Conservation (phyloP, 2,113 vertebrate species). For the Plotosus lineatus region DNA sequence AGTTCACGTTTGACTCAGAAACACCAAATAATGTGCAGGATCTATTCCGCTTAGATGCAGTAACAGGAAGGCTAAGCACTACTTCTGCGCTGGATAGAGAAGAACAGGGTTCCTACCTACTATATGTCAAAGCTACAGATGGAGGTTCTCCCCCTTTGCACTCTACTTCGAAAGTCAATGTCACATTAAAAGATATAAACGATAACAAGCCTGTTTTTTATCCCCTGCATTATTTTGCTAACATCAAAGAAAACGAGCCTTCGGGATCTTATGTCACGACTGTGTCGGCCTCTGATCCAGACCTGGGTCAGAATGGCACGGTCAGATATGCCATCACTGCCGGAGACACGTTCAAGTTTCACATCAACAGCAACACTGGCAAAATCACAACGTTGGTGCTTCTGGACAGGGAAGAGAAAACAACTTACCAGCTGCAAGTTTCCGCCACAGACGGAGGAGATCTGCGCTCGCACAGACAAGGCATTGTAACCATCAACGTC, state of each 20-base stretch:
- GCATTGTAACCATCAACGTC: conserved; percentile 92
- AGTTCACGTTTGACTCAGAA: conserved; percentile 85
- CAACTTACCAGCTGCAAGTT: conserved; percentile 88
- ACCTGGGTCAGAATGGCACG: conserved; percentile 87
- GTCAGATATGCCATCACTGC: conserved; percentile 87
- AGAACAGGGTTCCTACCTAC: conserved; percentile 78
- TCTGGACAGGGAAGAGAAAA: conserved; percentile 92
- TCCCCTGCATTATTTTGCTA: conserved; percentile 93
- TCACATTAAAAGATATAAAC: conserved; percentile 88
- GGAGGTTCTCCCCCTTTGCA: conserved; percentile 83
- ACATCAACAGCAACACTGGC: conserved; percentile 83
- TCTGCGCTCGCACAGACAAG: conserved; percentile 83
- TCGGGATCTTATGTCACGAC: conserved; percentile 83
- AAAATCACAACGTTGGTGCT: conserved; percentile 84
- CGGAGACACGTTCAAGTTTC: conserved; percentile 88
- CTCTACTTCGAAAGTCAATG: conserved; percentile 79
- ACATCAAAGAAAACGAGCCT: conserved; percentile 93
- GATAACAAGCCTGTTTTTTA: conserved; percentile 96
- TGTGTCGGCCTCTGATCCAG: conserved; percentile 87
- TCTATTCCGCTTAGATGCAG: conserved; percentile 84
- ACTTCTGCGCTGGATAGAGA: conserved; percentile 85
- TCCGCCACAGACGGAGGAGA: conserved; percentile 87
- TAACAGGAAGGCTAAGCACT: conserved; percentile 82
- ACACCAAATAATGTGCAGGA: conserved; percentile 67
- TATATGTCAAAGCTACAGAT: conserved; percentile 84